Evolutionary conservation across 2,797 vertebrate species (phyloP), one percentile per base, ranked within the genome.

Genomic region (Melanotaenia trifasciata): DNA sequence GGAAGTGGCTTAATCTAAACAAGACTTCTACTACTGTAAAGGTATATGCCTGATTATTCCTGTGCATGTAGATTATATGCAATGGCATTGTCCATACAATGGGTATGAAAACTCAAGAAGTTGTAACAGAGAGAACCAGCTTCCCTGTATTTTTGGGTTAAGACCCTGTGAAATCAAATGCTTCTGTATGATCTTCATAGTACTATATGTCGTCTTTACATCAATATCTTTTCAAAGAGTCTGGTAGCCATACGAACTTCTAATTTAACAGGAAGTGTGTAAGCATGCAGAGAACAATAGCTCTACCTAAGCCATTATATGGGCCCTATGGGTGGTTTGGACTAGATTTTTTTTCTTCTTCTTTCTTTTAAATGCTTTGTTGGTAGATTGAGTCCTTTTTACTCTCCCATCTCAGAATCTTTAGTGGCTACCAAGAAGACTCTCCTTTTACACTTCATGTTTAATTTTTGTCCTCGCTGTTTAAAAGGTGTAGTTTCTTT

Each of bases 371-470:
- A 13, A 26, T 14, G 56, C 33, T 35, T 18, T n/a, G 8, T 62
- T 62, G 12, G 20, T 50, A n/a, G 18, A 58, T 50, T 45, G 16
- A 45, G 5, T 18, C 1, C 10, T 18, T 56, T 28, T 32, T 47
- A 12, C 22, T 35, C 5, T 45, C 50, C 71, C 13, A 33, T 80
- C 74, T 53, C 38, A 53, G n/a, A 26, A 58, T 73, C 5, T 70
- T 53, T 43, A 22, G 1, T 64, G 45, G 24, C 28, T 45, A 12
- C 38, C 1, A 61, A 69, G 32, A 59, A 14, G 32, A 59, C 24
- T 51, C 47, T 28, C 5, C 13, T 18, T 3, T 35, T 6, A 20
- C 0, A 22, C 1, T 18, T 58, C 10, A 13, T 40, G 35, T 53
- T 30, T 30, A 30, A 30, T 30, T 30, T 33, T 33, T 33, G 32